Base-by-base conservation (phyloP, 1,140 invertebrate species). In the Dreissena rostriformis region DNA sequence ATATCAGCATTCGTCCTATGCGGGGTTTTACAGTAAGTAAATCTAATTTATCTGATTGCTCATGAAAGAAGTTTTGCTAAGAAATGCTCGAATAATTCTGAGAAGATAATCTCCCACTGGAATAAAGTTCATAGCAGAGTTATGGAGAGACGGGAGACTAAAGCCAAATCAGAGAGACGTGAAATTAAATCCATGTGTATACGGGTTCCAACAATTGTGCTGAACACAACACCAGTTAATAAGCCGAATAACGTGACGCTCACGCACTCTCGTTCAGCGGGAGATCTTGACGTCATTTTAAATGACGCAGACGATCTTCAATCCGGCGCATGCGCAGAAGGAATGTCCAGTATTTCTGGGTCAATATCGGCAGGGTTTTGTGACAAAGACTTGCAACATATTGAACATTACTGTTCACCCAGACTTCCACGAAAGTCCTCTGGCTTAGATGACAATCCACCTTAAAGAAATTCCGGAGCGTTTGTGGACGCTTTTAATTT, bases 361-460 rank as follows among this genome's bases (percentile, higher is more conserved):
- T 82, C 80, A 12, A 52, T 74, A 10, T 52, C 80, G 24, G 80
- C 74, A 57, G 80, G 61, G n/a, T 52, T 82, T 19, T 72, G 75
- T 0, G 80, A 82, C 5, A 5, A 29, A 26, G 68, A 67, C 24
- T 49, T 6, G 39, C 57, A n/a, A 57, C 66, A 75, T 49, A 82
- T 82, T 67, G 80, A 72, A 67, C 52, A 74, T n/a, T 82, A 82
- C 55, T 82, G 80, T 65, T 82, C 80, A 61, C 80, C 80, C 5
- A 65, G 80, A 67, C 70, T 75, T n/a, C 29, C 72, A 19, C 4
- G 80, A 19, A 53, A 61, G 11, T 65, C 80, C 12, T 29, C 55
- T n/a, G 53, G 75, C 57, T 63, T 61, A 6, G 22, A 28, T 12
- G 70, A 68, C 2, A 55, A 67, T 19, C 12, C 61, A 14, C 22